phyloP scores from a whole-genome alignment of 37 sponge, comb jelly and placozoan genomes.

The Oopsacas minuta region DNA sequence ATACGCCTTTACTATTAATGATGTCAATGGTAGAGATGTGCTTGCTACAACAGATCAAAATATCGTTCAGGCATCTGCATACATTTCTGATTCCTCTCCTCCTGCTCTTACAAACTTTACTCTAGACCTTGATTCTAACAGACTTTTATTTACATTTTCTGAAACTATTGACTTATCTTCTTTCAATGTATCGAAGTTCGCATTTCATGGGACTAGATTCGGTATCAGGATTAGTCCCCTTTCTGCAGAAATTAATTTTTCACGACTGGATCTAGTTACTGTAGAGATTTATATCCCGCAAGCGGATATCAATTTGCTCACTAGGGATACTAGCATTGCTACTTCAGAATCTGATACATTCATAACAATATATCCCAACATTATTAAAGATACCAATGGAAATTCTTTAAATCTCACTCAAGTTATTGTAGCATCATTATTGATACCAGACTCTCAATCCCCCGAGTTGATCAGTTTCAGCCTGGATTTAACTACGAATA shows the following conservation, averaged over 20 bases:
- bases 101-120: conserved; percentile 42
- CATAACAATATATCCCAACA: conserved; percentile 27
- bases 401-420: conserved; percentile 35
- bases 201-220: conserved; percentile 30
- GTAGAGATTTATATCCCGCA: conserved; percentile 34
- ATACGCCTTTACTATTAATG: conserved; percentile 24
- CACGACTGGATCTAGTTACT: conserved; percentile 29
- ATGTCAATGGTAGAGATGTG: conserved; percentile 40
- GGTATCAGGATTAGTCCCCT: conserved; percentile 23
- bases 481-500: conserved; percentile 39
- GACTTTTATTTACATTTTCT: conserved; percentile 43
- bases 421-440: background rate
- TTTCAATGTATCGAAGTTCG: conserved; percentile 29
- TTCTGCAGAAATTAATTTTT: conserved; percentile 2
- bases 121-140: conserved; percentile 51
- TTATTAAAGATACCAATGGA: conserved; percentile 55
- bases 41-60: conserved; percentile 16
- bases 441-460: background rate
- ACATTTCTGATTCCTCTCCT: conserved; percentile 37
- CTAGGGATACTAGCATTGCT: conserved; percentile 38
- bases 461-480: background rate
- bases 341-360: conserved; percentile 25
- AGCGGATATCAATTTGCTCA: conserved; percentile 58
- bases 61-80: conserved; percentile 24
- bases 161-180: conserved; percentile 55